phyloP scores from a whole-genome alignment of 1,140 invertebrate genomes.

The Zaprionus tsacasi region DNA sequence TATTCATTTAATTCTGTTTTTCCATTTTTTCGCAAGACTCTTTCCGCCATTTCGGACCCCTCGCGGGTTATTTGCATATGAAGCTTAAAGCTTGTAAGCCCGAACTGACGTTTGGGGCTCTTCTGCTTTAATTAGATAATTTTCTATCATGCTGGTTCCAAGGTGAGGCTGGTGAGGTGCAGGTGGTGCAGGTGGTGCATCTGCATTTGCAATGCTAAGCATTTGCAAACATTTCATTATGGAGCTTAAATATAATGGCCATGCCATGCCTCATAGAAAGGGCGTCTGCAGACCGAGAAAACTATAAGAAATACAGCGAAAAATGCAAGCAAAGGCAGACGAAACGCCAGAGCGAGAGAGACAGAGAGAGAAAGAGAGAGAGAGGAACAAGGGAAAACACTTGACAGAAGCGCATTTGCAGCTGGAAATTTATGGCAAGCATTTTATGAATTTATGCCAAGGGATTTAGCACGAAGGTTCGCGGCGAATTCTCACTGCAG shows the following conservation, averaged over 20 bases:
- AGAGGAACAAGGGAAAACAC: not conserved
- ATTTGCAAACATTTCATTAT: conserved; percentile 80
- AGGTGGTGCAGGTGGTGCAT: conserved; percentile 40
- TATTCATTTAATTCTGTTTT: conserved; percentile 18
- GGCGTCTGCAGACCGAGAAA: conserved; percentile 16
- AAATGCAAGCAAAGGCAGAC: conserved; percentile 8
- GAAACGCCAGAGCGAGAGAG: not conserved
- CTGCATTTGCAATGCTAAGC: conserved; percentile 75
- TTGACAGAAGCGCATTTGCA: conserved; percentile 48
- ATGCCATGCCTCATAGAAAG: conserved; percentile 14
- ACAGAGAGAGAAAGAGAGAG: not conserved
- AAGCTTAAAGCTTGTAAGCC: conserved; percentile 62
- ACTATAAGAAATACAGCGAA: conserved; percentile 13
- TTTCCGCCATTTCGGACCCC: conserved; percentile 31
- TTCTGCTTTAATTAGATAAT: conserved; percentile 76
- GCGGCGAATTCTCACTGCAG: conserved; percentile 14
- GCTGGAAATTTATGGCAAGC: conserved; percentile 49
- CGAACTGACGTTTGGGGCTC: conserved; percentile 49
- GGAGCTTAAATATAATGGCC: conserved; percentile 62
- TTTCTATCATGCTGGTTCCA: conserved; percentile 30
- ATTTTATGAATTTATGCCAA: conserved; percentile 48
- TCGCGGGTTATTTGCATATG: conserved; percentile 65
- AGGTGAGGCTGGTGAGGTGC: conserved; percentile 4
- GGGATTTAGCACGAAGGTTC: conserved; percentile 21
- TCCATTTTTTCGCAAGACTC: conserved; percentile 13